Conservation (phyloP, 1,140 invertebrate species). For the Asbolus verrucosus region DNA sequence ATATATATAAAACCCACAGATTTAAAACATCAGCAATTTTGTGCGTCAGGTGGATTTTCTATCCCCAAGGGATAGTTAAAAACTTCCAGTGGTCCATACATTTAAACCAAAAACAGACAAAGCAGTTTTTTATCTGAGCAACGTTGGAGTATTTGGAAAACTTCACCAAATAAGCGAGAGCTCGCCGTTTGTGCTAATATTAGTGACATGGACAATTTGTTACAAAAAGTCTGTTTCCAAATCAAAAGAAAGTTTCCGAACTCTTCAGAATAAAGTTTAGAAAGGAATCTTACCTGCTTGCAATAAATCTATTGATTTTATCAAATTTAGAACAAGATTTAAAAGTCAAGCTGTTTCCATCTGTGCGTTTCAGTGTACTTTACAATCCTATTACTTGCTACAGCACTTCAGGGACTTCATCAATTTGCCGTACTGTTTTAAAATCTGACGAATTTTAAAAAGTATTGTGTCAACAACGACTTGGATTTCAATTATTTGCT, state of each 20-base stretch:
- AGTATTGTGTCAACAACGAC: background rate
- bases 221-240: background rate
- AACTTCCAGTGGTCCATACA: slow-evolving; percentile 12
- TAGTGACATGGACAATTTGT: background rate
- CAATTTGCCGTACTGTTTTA: slow-evolving; percentile 23
- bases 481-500: slow-evolving; percentile 4
- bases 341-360: slow-evolving; percentile 24
- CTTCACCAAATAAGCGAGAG: background rate
- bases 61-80: slow-evolving; percentile 18
- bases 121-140: slow-evolving; percentile 24
- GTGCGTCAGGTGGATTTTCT: slow-evolving; percentile 1
- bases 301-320: slow-evolving; percentile 31
- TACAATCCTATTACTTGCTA: slow-evolving; percentile 46
- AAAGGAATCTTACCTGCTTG: background rate
- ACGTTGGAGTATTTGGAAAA: slow-evolving; percentile 11
- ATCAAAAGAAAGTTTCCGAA: slow-evolving; percentile 5
- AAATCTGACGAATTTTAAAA: slow-evolving; percentile 23
- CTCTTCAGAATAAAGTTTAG: slow-evolving; percentile 1
- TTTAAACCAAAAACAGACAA: slow-evolving; percentile 19
- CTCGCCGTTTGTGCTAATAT: background rate
- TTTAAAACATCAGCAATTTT: slow-evolving; percentile 7
- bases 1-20: background rate
- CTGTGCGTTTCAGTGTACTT: slow-evolving; percentile 31
- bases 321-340: slow-evolving; percentile 22
- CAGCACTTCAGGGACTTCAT: slow-evolving; percentile 40